Percentiles rank a stretch among this genome's conserved stretches.
Evolutionary conservation across 53 echinoderm and acorn worm genomes (phyloP).

Genomic region (Hippasteria phrygiana): DNA sequence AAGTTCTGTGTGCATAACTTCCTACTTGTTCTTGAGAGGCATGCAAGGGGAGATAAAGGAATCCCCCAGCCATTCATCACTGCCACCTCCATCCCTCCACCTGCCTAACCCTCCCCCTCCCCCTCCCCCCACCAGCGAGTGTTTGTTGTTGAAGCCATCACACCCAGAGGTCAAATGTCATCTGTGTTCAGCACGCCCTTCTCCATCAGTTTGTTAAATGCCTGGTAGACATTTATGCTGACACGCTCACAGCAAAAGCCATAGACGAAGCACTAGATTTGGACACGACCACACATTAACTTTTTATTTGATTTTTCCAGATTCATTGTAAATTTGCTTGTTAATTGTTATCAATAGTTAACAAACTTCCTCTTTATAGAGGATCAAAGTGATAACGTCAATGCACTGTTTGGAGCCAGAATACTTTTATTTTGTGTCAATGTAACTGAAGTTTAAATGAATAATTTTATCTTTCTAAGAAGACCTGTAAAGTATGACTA

Average conservation of each 20-base stretch:
- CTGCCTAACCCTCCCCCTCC: too few relatives aligned
- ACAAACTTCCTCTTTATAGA: too few relatives aligned
- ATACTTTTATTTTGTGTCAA: too few relatives aligned
- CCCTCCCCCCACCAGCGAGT: background rate
- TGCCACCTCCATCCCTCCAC: background rate
- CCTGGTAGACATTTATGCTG: background rate
- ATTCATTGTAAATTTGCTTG: too few relatives aligned
- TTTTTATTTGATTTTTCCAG: too few relatives aligned
- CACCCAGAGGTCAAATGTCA: slow-evolving; percentile 26
- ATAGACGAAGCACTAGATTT: background rate
- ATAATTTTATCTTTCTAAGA: too few relatives aligned
- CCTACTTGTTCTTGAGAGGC: background rate
- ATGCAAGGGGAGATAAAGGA: background rate
- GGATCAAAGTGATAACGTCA: too few relatives aligned
- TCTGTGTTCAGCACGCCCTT: slow-evolving; percentile 31
- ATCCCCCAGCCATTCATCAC: background rate
- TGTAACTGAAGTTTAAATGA: too few relatives aligned
- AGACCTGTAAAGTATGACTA: too few relatives aligned
- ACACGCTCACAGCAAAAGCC: background rate
- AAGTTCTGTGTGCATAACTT: background rate
- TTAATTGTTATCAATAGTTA: too few relatives aligned
- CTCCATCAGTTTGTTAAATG: background rate
- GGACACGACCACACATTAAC: too few relatives aligned
- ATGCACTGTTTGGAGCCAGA: too few relatives aligned
- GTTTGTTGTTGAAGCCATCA: background rate